Conservation (phyloP, 2,797 vertebrate species). For the Eurystomus glaucurus region DNA sequence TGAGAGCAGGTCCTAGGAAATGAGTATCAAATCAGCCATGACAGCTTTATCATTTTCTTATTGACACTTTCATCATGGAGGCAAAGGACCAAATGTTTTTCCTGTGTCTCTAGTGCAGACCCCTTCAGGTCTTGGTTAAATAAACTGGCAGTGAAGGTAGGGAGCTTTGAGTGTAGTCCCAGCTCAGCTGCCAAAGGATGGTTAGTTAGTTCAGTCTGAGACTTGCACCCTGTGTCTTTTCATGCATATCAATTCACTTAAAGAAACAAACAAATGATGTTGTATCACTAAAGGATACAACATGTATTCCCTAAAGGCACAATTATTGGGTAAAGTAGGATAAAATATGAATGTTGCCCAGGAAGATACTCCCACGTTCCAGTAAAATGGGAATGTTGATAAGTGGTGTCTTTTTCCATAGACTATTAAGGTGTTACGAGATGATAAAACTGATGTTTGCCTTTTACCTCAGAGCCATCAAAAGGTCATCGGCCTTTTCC, state of each 20-base stretch:
- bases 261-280: background rate
- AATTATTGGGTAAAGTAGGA: background rate
- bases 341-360: background rate
- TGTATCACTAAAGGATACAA: background rate
- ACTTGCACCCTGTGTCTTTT: background rate
- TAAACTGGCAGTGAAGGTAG: background rate
- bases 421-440: background rate
- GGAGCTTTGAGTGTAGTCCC: background rate
- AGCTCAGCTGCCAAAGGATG: background rate
- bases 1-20: slow-evolving; percentile 8
- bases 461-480: slow-evolving; percentile 7
- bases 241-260: background rate
- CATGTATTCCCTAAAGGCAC: background rate
- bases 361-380: background rate
- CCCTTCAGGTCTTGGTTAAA: background rate
- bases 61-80: background rate
- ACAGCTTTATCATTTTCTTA: background rate
- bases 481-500: slow-evolving; percentile 21
- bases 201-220: background rate
- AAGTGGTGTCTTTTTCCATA: background rate
- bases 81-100: background rate
- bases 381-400: background rate
- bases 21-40: background rate
- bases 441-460: slow-evolving; percentile 23
- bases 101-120: background rate